Base-by-base conservation (phyloP, 2,113 vertebrate genomes). In the Notechis scutatus region DNA sequence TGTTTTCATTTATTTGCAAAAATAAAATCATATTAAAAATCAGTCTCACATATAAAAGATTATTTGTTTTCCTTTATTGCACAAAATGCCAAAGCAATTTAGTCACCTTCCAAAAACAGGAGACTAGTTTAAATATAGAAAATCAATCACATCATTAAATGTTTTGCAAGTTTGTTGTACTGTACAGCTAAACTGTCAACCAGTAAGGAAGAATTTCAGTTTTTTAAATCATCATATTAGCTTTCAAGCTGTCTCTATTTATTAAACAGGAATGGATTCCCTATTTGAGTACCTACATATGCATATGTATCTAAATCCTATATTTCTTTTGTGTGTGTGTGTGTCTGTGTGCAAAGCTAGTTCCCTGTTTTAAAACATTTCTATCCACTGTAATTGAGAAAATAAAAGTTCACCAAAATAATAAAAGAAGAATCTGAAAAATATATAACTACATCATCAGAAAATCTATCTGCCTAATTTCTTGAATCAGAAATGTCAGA, bases 1-100 rank as follows among this genome's bases (percentile, higher is more conserved):
- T 94, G 94, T 93, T 94, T 94, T 95, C 94, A 93, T 45, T 91
- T 96, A 96, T 95, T 97, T 94, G 91, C 92, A 93, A 96, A 96
- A 90, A 89, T 8, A 0, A 94, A 87, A 94, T 95, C 94, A 95
- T 95, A 96, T 97, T 97, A 94, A 91, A 96, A 94, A 88, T 95
- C 90, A 94, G 87, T 93, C 92, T 96, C 94, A 87, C 47, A 9
- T 93, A 96, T 90, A 93, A 93, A 92, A 86, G 90, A 89, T 90
- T 89, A 93, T 50, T 89, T 93, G 92, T 96, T 93, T 95, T 89
- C 93, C 93, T 57, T 87, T 95, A 55, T 96, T 91, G 92, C 81
- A 94, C 92, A 90, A 95, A 96, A 97, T 94, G 95, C 89, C 94
- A 97, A 92, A 95, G 69, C 94, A 87, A 89, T 85, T 85, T 8